A percentile compares a stretch with the other conserved stretches of the same genome.
Conservation (phyloP, 2,888 invertebrate species). For the Oscheius sp. region DNA sequence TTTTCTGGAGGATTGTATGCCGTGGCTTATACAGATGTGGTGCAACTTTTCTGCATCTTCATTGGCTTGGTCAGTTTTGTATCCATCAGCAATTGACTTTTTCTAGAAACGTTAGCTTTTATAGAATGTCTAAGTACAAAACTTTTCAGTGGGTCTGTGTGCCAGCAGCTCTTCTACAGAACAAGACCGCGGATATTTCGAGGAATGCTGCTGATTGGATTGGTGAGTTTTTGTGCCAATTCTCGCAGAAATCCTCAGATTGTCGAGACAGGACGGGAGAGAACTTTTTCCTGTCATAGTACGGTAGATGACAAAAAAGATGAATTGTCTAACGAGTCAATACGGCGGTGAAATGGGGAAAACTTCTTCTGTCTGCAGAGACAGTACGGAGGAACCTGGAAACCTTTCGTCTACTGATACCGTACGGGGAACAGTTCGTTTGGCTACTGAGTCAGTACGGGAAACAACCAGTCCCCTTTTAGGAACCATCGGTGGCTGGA, state of each 20-base stretch:
- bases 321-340: too few relatives aligned
- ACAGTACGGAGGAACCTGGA: too few relatives aligned
- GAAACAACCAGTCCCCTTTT: background rate
- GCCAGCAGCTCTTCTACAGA: slow-evolving; percentile 91
- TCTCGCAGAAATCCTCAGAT: too few relatives aligned
- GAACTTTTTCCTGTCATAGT: too few relatives aligned
- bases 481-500: slow-evolving; percentile 43
- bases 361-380: too few relatives aligned
- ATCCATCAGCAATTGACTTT: too few relatives aligned
- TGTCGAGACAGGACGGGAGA: too few relatives aligned
- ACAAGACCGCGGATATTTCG: slow-evolving; percentile 84
- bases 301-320: too few relatives aligned
- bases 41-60: slow-evolving; percentile 96
- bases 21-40: slow-evolving; percentile 98
- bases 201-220: slow-evolving; percentile 84
- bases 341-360: too few relatives aligned
- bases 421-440: too few relatives aligned
- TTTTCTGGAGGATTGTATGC: slow-evolving; percentile 90
- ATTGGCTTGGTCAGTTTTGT: slow-evolving; percentile 83
- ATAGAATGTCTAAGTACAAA: background rate
- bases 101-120: too few relatives aligned
- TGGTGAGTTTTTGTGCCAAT: slow-evolving; percentile 77
- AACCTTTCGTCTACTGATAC: too few relatives aligned
- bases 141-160: slow-evolving; percentile 89
- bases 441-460: background rate